Evolutionary conservation across 2,888 invertebrate genomes (phyloP).

Genomic region (Fragum fragum): DNA sequence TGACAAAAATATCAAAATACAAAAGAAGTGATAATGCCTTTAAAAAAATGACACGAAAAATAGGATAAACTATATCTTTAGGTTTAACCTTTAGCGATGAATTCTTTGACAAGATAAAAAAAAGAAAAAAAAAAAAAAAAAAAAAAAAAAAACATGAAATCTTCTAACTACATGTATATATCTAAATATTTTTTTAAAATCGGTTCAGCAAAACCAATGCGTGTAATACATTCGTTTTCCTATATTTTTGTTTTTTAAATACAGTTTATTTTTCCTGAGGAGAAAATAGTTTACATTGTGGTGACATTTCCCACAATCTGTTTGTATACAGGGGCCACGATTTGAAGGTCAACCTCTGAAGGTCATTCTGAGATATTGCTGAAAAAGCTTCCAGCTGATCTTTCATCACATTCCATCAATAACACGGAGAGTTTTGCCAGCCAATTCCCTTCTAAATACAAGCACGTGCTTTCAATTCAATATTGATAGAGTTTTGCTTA

Average conservation of each 20-base stretch:
- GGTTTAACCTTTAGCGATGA: too few relatives aligned
- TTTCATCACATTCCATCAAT: background rate
- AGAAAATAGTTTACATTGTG: background rate
- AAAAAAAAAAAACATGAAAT: too few relatives aligned
- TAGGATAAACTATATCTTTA: too few relatives aligned
- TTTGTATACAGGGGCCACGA: background rate
- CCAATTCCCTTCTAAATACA: background rate
- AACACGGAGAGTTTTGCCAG: background rate
- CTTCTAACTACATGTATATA: too few relatives aligned
- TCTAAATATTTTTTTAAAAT: too few relatives aligned
- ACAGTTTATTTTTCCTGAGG: background rate
- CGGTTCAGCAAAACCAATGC: too few relatives aligned
- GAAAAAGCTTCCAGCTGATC: conserved; percentile 1
- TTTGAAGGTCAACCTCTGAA: conserved; percentile 16
- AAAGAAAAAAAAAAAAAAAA: too few relatives aligned
- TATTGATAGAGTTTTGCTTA: background rate
- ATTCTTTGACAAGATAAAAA: too few relatives aligned
- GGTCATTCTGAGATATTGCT: background rate
- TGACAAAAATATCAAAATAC: too few relatives aligned
- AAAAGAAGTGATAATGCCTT: too few relatives aligned
- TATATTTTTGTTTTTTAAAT: background rate
- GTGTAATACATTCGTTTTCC: too few relatives aligned
- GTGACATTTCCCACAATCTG: conserved; percentile 26
- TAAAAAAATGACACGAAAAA: too few relatives aligned
- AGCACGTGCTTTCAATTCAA: background rate